phyloP scores from a whole-genome alignment of 2,888 invertebrate genomes.

The Biston betularia region DNA sequence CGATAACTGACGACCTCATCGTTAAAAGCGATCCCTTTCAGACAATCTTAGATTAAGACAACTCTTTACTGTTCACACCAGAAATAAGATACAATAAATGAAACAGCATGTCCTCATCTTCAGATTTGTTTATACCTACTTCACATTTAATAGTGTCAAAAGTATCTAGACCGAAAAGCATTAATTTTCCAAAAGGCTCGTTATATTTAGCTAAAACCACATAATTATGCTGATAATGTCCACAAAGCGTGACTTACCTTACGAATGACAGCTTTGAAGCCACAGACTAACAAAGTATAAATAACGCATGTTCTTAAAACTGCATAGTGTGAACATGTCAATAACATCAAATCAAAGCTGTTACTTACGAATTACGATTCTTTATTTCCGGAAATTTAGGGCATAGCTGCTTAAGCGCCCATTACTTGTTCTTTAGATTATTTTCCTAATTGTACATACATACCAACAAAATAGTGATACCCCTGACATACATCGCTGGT shows the following conservation, averaged over 20 bases:
- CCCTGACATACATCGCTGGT: no score
- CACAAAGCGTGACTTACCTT: slow-evolving; percentile 16
- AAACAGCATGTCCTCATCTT: slow-evolving; percentile 3
- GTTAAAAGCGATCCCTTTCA: no score
- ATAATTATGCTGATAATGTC: slow-evolving; percentile 13
- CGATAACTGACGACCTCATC: no score
- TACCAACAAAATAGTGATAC: no score
- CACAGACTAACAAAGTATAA: not conserved
- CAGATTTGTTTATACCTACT: slow-evolving; percentile 4
- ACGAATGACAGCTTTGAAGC: slow-evolving; percentile 1
- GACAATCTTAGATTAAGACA: no score
- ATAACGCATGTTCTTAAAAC: not conserved
- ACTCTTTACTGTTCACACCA: no score
- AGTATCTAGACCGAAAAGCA: slow-evolving; percentile 17
- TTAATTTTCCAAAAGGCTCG: slow-evolving; percentile 12
- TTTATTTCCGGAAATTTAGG: no score
- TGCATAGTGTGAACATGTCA: not conserved
- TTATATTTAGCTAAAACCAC: slow-evolving; percentile 6
- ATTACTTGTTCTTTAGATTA: no score
- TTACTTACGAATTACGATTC: not conserved
- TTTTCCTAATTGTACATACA: no score
- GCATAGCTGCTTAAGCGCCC: no score
- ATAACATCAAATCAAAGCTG: not conserved
- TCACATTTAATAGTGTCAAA: slow-evolving; percentile 2
- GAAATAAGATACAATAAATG: no score